Evolutionary conservation across 2,113 vertebrate genomes (phyloP).

Genomic region (Trematomus loennbergii): DNA sequence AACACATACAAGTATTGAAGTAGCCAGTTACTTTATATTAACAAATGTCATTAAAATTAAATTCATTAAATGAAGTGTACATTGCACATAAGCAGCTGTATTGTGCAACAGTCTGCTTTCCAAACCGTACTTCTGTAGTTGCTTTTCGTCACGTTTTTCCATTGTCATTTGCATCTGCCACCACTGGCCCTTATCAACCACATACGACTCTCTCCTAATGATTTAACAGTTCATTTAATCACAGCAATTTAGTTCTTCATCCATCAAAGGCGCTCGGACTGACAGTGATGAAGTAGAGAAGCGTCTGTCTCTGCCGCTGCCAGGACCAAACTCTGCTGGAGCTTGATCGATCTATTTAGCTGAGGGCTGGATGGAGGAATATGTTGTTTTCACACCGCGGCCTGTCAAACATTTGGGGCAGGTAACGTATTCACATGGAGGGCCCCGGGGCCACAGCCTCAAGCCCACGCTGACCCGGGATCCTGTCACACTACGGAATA

Average conservation of each 20-base stretch:
- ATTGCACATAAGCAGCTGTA: too few species aligned
- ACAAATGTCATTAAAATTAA: too few species aligned
- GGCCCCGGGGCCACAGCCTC: conserved; percentile 35
- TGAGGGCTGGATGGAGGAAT: conserved; percentile 40
- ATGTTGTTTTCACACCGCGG: conserved; percentile 58
- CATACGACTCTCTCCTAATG: conserved; percentile 21
- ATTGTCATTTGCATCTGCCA: neutral
- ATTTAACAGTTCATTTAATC: conserved; percentile 63
- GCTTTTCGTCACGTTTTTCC: neutral
- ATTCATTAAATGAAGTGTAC: too few species aligned
- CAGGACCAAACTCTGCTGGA: conserved; percentile 47
- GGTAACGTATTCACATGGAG: conserved; percentile 36
- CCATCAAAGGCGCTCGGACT: conserved; percentile 52
- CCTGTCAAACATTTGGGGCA: conserved; percentile 50
- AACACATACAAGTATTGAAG: too few species aligned
- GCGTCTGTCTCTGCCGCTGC: conserved; percentile 53
- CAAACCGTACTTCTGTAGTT: neutral
- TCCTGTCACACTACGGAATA: conserved; percentile 43
- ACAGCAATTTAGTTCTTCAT: conserved; percentile 52
- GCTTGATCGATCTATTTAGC: conserved; percentile 66
- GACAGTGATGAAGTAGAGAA: conserved; percentile 62
- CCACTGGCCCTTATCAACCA: conserved; percentile 10
- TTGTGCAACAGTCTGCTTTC: too few species aligned
- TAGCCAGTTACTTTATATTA: too few species aligned
- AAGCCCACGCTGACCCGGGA: conserved; percentile 31